Percentiles rank a stretch among this genome's conserved stretches.
These are phyloP conservation scores for Galendromus occidentalis DNA, from an alignment of 1,140 invertebrate species.

Conservation along the genomic window DNA sequence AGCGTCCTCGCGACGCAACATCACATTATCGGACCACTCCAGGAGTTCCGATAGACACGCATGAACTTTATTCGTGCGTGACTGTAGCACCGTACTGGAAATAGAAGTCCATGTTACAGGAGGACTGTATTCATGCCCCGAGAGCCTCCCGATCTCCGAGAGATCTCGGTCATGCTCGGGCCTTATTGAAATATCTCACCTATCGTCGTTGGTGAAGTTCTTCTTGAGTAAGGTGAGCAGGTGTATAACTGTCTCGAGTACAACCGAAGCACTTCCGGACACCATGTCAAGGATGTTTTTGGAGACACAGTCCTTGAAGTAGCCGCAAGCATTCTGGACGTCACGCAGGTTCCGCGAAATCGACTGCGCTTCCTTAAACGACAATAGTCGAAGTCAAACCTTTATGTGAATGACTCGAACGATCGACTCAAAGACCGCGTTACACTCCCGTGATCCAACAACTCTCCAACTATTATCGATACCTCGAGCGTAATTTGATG, in stretches of 20 bases:
- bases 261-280: conserved; percentile 70
- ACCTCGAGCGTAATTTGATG: too few relatives aligned
- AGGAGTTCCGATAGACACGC: conserved; percentile 64
- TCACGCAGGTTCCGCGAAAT: conserved; percentile 24
- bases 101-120: not conserved
- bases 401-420: too few relatives aligned
- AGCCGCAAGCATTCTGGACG: conserved; percentile 53
- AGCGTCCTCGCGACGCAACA: conserved; percentile 41
- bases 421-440: too few relatives aligned
- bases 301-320: conserved; percentile 70
- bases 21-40: conserved; percentile 65
- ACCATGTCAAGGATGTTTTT: conserved; percentile 78
- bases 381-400: too few relatives aligned
- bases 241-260: conserved; percentile 69
- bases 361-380: conserved; percentile 14
- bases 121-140: not conserved
- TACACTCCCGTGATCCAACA: too few relatives aligned
- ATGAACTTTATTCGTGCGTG: conserved; percentile 64
- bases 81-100: conserved; percentile 39
- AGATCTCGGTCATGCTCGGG: not conserved
- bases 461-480: too few relatives aligned
- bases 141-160: not conserved
- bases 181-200: conserved; percentile 30
- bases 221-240: conserved; percentile 52
- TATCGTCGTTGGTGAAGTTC: conserved; percentile 46